Percentiles rank a stretch among this genome's conserved stretches.
Conservation (phyloP, 37 sponge, comb jelly and placozoan genomes). For the Chondrosia reniformis region DNA sequence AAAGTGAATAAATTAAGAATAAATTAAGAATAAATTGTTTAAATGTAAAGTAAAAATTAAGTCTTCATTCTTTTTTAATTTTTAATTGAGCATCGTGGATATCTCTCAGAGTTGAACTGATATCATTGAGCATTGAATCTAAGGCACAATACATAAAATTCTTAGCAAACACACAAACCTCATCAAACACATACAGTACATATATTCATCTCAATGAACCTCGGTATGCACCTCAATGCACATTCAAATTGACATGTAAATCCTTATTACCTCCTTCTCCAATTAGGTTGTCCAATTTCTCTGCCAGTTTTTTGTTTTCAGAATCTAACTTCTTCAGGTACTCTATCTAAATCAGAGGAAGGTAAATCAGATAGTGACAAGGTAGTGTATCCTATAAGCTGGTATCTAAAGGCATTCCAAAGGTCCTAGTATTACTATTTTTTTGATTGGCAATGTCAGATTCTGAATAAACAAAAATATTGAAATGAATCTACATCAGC, state of each 20-base stretch:
- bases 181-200: neutral
- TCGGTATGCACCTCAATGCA: neutral
- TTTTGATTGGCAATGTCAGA: no score
- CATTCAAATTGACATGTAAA: conserved; percentile 13
- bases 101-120: conserved; percentile 6
- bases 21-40: no score
- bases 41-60: no score
- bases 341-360: neutral
- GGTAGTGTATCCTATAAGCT: no score
- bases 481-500: no score
- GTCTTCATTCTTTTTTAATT: no score
- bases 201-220: neutral
- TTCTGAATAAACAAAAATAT: no score
- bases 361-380: no score
- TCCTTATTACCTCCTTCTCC: conserved; percentile 14
- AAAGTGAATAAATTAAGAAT: no score
- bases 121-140: conserved; percentile 2
- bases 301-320: neutral
- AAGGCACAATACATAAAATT: neutral
- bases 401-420: neutral
- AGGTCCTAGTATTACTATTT: neutral
- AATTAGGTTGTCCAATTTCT: neutral
- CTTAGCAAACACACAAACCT: conserved; percentile 6
- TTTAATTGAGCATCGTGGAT: conserved; percentile 9
- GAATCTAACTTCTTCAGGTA: neutral